Percentiles rank a stretch among this genome's conserved stretches.
Conservation (phyloP, 1,140 invertebrate genomes). For the Wasmannia auropunctata region DNA sequence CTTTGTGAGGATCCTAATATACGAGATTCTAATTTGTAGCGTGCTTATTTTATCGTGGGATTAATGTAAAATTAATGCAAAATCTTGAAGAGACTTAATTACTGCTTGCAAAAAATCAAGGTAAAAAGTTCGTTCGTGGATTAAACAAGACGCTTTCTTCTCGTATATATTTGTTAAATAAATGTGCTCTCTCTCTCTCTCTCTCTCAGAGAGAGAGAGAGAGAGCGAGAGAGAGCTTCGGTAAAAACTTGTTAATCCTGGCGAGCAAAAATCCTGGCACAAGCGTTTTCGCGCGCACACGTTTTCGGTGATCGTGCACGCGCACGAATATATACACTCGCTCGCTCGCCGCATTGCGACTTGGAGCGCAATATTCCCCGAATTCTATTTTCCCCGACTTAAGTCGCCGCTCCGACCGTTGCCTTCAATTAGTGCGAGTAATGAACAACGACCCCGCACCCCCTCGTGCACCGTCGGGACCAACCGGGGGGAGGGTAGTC, state of each 20-base stretch:
- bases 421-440: conserved; percentile 27
- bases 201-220: too few relatives aligned
- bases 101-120: neutral
- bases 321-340: neutral
- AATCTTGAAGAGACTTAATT: neutral
- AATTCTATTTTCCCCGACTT: neutral
- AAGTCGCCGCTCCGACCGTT: neutral
- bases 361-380: neutral
- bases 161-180: neutral
- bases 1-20: neutral
- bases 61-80: neutral
- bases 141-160: neutral
- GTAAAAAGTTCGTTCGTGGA: neutral
- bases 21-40: neutral
- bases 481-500: neutral
- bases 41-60: neutral
- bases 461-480: neutral
- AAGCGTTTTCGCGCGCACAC: neutral
- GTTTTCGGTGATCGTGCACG: neutral
- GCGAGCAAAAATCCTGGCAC: neutral
- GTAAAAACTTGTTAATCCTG: neutral
- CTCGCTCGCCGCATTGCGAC: neutral
- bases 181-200: too few relatives aligned
- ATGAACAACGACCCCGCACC: neutral
- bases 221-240: too few relatives aligned